Base-by-base conservation (phyloP, 2,888 invertebrate species). In the Drosophila nr. medialis region DNA sequence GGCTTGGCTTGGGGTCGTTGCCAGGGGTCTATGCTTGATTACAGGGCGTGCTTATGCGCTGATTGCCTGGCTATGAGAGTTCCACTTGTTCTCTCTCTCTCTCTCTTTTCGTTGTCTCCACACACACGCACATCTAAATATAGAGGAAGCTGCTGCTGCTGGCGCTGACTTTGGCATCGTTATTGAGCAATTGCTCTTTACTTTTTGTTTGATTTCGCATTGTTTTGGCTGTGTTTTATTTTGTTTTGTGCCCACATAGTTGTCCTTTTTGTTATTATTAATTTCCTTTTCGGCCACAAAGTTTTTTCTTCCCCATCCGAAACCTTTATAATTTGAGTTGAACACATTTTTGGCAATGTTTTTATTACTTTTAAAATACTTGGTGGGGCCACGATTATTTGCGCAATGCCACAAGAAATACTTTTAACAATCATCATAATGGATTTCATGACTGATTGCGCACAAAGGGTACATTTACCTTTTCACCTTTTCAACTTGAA, bases 351-450 rank as follows among this genome's bases (percentile, higher is more conserved):
- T 68, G 72, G 61, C 71, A 75, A 87, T 89, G 86, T 79, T 89
- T 90, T 90, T 91, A 90, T 90, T 90, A 81, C 90, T 90, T 90
- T 89, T 82, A 80, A 90, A 90, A 91, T 91, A 89, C 91, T 91
- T 80, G 72, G 53, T 65, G 56, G 76, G 45, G 54, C 72, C 64
- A 75, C 75, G 76, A 86, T 81, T 89, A 79, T 85, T 83, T 75
- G 63, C 50, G 63, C 72, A 75, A 85, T 85, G 75, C 72, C 76
- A 61, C 65, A 67, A 55, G 73, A 81, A 87, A 85, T 82, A 80
- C 83, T 82, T 77, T 59, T 30, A 67, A 58, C 72, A 83, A 82
- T 86, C 86, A 88, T 81, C 62, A 58, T 68, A 75, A 68, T 68
- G 72, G 76, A 71, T 77, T 77, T 77, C 65, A 80, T 80, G 77